These are phyloP conservation scores for Rhamnusium bicolor DNA, from an alignment of 2,888 invertebrate species.

Conservation along the genomic window DNA sequence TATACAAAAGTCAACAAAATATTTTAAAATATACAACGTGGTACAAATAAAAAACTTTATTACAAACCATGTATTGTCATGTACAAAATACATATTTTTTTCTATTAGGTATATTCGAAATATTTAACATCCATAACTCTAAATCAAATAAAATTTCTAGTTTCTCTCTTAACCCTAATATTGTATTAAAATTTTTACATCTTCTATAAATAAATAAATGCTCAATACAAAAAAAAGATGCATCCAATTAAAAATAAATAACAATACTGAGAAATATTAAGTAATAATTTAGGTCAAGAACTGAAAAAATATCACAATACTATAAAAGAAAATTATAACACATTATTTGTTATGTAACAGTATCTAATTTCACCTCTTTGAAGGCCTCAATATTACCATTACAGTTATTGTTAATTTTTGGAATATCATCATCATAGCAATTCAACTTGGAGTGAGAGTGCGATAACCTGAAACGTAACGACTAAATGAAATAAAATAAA, in stretches of 20 bases:
- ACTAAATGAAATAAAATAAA: slow-evolving; percentile 17
- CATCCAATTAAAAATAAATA: slow-evolving; percentile 3
- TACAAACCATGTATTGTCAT: neutral
- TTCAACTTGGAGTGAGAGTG: slow-evolving; percentile 37
- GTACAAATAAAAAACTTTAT: neutral
- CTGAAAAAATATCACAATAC: slow-evolving; percentile 1
- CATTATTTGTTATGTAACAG: slow-evolving; percentile 21
- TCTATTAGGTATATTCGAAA: neutral
- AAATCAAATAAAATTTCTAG: neutral
- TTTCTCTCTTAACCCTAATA: no score
- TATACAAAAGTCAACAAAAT: no score
- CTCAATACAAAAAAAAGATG: neutral
- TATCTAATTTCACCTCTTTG: neutral
- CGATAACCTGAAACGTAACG: slow-evolving; percentile 41
- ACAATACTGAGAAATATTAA: neutral
- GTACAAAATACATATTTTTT: neutral
- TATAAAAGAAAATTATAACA: neutral
- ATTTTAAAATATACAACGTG: neutral
- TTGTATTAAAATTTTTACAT: neutral
- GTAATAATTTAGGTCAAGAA: neutral
- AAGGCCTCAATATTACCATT: neutral
- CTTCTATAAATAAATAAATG: neutral
- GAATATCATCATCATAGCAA: neutral
- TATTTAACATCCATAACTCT: neutral
- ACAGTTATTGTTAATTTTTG: slow-evolving; percentile 2